Conservation (phyloP, 1,140 invertebrate species). For the Cydia pomonella region DNA sequence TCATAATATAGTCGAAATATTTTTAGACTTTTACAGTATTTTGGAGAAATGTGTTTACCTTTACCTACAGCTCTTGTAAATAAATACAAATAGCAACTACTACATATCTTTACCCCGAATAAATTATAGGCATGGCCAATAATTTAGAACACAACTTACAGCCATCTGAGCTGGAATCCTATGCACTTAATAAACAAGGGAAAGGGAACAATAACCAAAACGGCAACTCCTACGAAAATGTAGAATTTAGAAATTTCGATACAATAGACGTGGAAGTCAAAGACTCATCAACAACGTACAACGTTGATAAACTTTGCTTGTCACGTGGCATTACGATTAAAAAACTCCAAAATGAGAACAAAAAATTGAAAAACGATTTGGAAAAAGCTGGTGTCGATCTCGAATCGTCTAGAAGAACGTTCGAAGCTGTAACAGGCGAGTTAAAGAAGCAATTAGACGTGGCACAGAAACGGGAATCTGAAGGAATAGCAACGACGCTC, state of each 20-base stretch:
- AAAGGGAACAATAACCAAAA: background rate
- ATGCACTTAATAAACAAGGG: background rate
- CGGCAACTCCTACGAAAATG: no score
- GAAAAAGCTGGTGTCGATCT: conserved; percentile 39
- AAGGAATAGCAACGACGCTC: conserved; percentile 42
- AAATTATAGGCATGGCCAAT: background rate
- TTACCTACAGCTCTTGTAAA: background rate
- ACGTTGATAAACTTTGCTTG: background rate
- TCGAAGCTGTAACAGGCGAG: conserved; percentile 41
- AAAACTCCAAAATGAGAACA: conserved; percentile 37
- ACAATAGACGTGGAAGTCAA: background rate
- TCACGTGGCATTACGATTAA: conserved; percentile 25
- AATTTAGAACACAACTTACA: background rate
- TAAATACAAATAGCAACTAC: background rate
- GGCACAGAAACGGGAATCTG: conserved; percentile 42
- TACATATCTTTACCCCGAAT: background rate
- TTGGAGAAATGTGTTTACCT: background rate
- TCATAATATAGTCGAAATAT: background rate
- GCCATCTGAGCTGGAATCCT: background rate
- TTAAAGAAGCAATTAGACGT: conserved; percentile 47
- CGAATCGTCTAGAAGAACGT: conserved; percentile 39
- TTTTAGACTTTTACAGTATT: background rate
- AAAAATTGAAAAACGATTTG: conserved; percentile 40
- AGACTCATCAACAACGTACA: background rate
- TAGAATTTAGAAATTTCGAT: background rate